Evolutionary conservation across 2,888 invertebrate genomes (phyloP).

Genomic region (Hydrotaea diabolus): DNA sequence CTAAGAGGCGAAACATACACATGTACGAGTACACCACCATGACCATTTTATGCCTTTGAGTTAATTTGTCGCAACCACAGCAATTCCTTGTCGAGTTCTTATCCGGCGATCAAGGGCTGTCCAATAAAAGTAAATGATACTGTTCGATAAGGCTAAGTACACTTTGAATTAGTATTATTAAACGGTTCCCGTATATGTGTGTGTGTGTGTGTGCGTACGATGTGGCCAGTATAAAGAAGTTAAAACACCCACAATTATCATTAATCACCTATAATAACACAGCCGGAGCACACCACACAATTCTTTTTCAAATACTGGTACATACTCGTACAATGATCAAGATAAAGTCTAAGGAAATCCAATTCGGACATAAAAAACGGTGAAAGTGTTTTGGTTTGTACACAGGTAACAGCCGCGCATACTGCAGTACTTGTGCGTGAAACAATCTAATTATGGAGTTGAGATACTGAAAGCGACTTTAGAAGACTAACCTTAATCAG

Average conservation of each 20-base stretch:
- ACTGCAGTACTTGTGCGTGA: background rate
- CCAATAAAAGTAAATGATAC: conserved; percentile 12
- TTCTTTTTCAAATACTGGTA: too few relatives aligned
- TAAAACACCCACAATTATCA: conserved; percentile 26
- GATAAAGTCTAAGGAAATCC: conserved; percentile 14
- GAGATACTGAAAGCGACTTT: too few relatives aligned
- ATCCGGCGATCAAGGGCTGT: background rate
- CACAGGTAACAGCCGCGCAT: background rate
- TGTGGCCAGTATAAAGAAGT: conserved; percentile 19
- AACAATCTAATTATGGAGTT: background rate
- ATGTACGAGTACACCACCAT: too few relatives aligned
- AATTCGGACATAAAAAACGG: background rate
- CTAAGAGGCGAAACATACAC: too few relatives aligned
- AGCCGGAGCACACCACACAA: background rate
- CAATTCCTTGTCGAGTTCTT: background rate
- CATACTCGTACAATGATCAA: too few relatives aligned
- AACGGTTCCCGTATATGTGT: background rate
- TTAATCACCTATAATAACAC: conserved; percentile 24
- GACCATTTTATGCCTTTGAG: too few relatives aligned
- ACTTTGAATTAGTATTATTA: conserved; percentile 17
- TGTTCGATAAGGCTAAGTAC: conserved; percentile 17
- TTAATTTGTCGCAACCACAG: too few relatives aligned
- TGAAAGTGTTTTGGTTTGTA: background rate
- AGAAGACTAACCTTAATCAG: too few relatives aligned
- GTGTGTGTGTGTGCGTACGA: background rate